phyloP scores from a whole-genome alignment of 2,888 invertebrate species.

The Tachina lurida region DNA sequence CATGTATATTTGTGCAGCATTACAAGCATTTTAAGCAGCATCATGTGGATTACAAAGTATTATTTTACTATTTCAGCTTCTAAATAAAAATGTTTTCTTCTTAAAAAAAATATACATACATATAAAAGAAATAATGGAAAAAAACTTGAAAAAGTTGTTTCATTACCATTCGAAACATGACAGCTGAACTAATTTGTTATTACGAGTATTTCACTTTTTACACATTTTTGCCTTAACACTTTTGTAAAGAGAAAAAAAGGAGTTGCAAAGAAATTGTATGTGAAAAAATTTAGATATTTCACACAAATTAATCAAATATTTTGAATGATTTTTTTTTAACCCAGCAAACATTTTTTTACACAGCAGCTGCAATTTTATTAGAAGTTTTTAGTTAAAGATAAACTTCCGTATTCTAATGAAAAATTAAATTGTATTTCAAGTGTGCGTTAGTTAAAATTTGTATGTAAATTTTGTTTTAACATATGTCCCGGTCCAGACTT shows the following conservation, averaged over 20 bases:
- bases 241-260: not conserved
- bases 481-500: too few species aligned
- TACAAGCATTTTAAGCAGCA: slow-evolving; percentile 9
- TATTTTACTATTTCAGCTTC: slow-evolving; percentile 14
- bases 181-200: slow-evolving; percentile 59
- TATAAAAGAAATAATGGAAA: not conserved
- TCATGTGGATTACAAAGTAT: slow-evolving; percentile 44
- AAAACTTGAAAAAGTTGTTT: slow-evolving; percentile 1
- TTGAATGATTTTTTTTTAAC: not conserved
- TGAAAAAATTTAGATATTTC: slow-evolving; percentile 26
- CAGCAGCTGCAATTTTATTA: not conserved
- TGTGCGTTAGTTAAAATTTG: too few species aligned
- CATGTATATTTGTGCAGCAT: not conserved
- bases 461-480: too few species aligned
- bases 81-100: not conserved
- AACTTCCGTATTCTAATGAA: too few species aligned
- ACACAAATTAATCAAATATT: slow-evolving; percentile 5
- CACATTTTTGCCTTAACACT: slow-evolving; percentile 15
- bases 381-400: too few species aligned
- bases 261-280: not conserved
- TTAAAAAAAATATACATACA: not conserved
- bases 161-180: slow-evolving; percentile 49
- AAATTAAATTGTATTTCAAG: too few species aligned
- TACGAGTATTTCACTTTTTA: slow-evolving; percentile 32
- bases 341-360: slow-evolving; percentile 31